Evolutionary conservation across 2,113 vertebrate genomes (phyloP), one percentile per base, ranked within the genome.

Genomic region (Coreoperca whiteheadi): DNA sequence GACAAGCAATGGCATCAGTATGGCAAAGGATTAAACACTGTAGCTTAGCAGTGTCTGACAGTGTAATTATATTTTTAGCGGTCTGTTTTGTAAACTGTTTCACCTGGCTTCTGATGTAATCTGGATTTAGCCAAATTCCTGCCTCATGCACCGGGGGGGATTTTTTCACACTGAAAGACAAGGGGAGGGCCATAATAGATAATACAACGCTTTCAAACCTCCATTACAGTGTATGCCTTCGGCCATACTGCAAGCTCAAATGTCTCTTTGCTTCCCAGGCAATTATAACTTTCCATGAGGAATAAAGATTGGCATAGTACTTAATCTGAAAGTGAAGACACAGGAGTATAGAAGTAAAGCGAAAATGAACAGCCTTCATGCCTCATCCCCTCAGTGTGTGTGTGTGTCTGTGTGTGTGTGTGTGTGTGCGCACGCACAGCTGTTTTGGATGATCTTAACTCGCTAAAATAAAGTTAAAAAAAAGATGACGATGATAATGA

Each of bases 81-180:
- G 74, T 74, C 77, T 84, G 68, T 81, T 81, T 78, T 51, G 7
- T 77, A 54, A 85, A 81, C 51, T 79, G 81, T 68, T 86, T 92
- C 85, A 94, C 91, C 91, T 93, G 89, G 73, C 56, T 71, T 60
- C 74, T 91, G 85, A 87, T 91, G 85, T 88, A 68, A 91, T 91
- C 90, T 82, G 84, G 89, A 90, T 89, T 88, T 72, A 88, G 84
- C 87, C 78, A 81, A 84, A 91, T 81, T 90, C 79, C 89, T 72
- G 72, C 73, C 68, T 89, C 72, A 30, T 65, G 76, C 68, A 48
- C 64, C 53, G 3, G 34, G 74, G 82, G 83, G 65, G 80, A 78
- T 83, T 84, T 83, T 84, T 79, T 81, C 81, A 70, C 63, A 61
- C 57, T 46, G 48, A 61, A 76, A 72, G 64, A 79, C 66, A 78